Percentiles rank a stretch among this genome's conserved stretches.
phyloP scores from a whole-genome alignment of 2,113 vertebrate species.

The Turdus rufiventris region DNA sequence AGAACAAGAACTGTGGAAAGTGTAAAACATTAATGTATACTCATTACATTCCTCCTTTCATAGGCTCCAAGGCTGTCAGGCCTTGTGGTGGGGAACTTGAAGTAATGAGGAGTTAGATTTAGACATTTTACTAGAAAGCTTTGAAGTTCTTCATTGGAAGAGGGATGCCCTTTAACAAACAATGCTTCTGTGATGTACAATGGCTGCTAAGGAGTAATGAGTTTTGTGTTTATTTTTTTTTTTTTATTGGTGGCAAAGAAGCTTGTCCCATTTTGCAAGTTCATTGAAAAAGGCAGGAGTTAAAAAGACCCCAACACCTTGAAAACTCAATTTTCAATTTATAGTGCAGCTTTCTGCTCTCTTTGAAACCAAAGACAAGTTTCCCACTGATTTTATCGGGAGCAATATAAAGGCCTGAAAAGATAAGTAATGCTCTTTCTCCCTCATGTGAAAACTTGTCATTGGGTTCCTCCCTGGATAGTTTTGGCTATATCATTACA shows the following conservation, averaged over 20 bases:
- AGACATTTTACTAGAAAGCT: slow-evolving; percentile 8
- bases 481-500: not conserved
- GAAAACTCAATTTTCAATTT: not conserved
- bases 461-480: not conserved
- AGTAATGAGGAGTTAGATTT: slow-evolving; percentile 8
- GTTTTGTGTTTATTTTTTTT: not conserved
- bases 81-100: not conserved
- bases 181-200: not conserved
- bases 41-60: slow-evolving; percentile 25
- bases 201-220: not conserved
- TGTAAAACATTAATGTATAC: not conserved
- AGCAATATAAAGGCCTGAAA: not conserved
- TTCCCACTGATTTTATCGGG: slow-evolving; percentile 1
- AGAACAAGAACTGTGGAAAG: slow-evolving; percentile 36
- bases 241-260: not conserved
- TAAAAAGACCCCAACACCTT: not conserved
- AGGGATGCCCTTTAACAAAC: not conserved
- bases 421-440: not conserved
- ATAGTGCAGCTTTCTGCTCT: not conserved
- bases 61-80: not conserved
- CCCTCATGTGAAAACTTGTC: not conserved
- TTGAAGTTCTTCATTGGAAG: not conserved
- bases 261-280: not conserved
- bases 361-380: slow-evolving; percentile 13
- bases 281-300: not conserved